Percentiles rank a stretch among this genome's conserved stretches.
phyloP scores from a whole-genome alignment of 2,113 vertebrate genomes.

The cat (Felis catus) region F.catus_Fca126_mat1.0 CM031416.1:24015501-24016000 shows the following conservation, averaged over 20 bases:
- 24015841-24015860: neutral
- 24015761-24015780: neutral
- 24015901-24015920: neutral
- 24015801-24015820: neutral
- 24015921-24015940: neutral
- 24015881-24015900: neutral
- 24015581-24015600: slow-evolving; percentile 7
- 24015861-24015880: neutral
- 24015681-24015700: neutral
- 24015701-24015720: neutral
- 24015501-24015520: neutral
- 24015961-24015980: neutral
- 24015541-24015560: neutral
- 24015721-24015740: neutral
- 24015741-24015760: neutral
- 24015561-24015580: neutral
- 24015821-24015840: neutral
- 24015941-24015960: neutral
- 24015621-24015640: neutral
- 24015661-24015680: neutral
- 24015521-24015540: neutral
- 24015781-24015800: neutral
- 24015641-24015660: neutral
- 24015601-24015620: neutral
- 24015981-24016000: neutral